These are phyloP conservation scores for Lamproptera curius DNA, from an alignment of 2,888 invertebrate genomes.

Conservation along the genomic window DNA sequence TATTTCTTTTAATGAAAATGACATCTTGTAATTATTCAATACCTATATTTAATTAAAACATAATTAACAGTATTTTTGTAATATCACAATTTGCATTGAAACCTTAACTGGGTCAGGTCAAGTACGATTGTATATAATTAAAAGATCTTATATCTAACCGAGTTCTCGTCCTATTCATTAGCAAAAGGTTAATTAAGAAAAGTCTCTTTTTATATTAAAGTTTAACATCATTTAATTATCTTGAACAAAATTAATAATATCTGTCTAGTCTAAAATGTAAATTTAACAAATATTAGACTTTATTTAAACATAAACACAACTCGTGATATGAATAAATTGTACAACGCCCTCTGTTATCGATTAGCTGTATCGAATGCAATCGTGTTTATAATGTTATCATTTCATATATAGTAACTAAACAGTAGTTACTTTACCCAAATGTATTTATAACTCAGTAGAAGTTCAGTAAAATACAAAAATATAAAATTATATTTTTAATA, in stretches of 20 bases:
- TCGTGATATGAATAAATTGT: not conserved
- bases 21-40: not conserved
- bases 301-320: not conserved
- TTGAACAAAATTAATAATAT: not conserved
- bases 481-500: too few relatives aligned
- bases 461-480: too few relatives aligned
- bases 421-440: too few relatives aligned
- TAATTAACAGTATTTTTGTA: conserved; percentile 3
- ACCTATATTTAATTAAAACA: not conserved
- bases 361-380: too few relatives aligned
- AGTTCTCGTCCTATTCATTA: conserved; percentile 14
- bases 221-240: not conserved
- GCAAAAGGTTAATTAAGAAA: conserved; percentile 3
- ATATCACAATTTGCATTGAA: conserved; percentile 10
- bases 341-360: conserved; percentile 11
- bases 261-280: not conserved
- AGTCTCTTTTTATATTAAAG: not conserved
- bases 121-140: conserved; percentile 18
- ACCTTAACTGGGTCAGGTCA: conserved; percentile 12
- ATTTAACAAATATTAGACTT: not conserved
- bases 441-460: too few relatives aligned
- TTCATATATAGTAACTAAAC: too few relatives aligned
- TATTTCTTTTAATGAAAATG: not conserved
- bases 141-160: conserved; percentile 5
- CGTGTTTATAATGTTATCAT: too few relatives aligned